Evolutionary conservation across 2,888 invertebrate genomes (phyloP).

Genomic region (Protonemura montana): DNA sequence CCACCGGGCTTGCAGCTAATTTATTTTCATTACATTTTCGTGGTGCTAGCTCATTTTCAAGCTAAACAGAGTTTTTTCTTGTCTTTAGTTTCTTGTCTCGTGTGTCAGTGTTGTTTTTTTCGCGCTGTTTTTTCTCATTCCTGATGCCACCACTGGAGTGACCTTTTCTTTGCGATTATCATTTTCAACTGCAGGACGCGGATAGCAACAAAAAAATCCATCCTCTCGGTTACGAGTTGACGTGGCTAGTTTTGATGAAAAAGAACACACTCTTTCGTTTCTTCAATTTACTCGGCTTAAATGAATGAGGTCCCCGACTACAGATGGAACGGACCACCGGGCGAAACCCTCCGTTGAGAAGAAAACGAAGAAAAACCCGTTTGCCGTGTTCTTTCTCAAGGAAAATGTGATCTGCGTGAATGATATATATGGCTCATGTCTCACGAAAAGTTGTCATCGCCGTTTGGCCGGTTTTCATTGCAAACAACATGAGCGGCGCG

Average conservation of each 20-base stretch:
- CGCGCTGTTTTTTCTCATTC: neutral
- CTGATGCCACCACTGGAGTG: neutral
- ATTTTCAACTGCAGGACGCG: neutral
- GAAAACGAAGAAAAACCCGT: neutral
- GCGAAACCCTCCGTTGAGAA: neutral
- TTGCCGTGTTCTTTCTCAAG: slow-evolving; percentile 24
- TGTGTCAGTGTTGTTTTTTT: neutral
- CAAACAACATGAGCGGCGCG: neutral
- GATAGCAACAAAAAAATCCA: neutral
- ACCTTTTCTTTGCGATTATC: neutral
- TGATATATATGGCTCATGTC: slow-evolving; percentile 13
- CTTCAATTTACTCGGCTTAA: slow-evolving; percentile 30
- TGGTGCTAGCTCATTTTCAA: neutral
- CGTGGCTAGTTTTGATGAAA: slow-evolving; percentile 19
- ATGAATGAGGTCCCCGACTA: neutral
- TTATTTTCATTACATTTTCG: slow-evolving; percentile 14
- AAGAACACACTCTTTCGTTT: slow-evolving; percentile 13
- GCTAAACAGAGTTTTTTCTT: neutral
- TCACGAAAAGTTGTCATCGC: slow-evolving; percentile 24
- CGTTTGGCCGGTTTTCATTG: slow-evolving; percentile 9
- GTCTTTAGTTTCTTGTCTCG: neutral
- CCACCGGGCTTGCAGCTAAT: neutral
- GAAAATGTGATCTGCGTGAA: slow-evolving; percentile 32
- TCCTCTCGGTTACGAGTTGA: neutral
- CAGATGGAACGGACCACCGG: neutral